Base-by-base conservation (phyloP, 2,888 invertebrate species). In the Trichacis sp. region DNA sequence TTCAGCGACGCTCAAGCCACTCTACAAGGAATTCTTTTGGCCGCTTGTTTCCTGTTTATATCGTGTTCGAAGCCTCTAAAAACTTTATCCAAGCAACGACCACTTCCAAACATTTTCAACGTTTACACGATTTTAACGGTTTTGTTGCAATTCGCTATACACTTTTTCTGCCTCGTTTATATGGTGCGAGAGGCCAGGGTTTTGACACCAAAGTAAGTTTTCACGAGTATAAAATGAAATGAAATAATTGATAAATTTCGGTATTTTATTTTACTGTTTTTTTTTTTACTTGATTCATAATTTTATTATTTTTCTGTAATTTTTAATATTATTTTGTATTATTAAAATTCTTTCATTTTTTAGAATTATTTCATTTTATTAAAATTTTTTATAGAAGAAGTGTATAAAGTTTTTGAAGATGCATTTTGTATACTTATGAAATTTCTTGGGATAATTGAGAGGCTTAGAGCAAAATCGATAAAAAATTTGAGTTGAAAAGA, bases 1-100 rank as follows among this genome's bases (percentile, higher is more conserved):
- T 95, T 98, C 82, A 95, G 97, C 77, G 98, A 99, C 84, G 92
- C 93, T 17, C 99, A 99, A 85, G 98, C 98, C 0, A 99, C 99
- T 1, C 86, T 99, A 69, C 99, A 99, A 85, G 99, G 98, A 24
- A 87, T 99, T 8, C 87, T 99, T 55, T 86, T 99, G 64, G 98
- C 99, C 0, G 95, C 95, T 0, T 99, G 98, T 84, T 99, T 99
- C 85, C 88, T 99, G 45, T 99, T 98, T 81, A 98, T 99, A 80
- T 98, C 98, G 2, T 89, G 97, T 75, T 98, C 98, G 9, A 98
- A 98, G 93, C 99, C 99, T 0, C 84, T 99, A 71, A 96, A 95
- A 85, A 91, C 92, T 0, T 86, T 99, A 47, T 98, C 98, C 0
- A 94, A 93, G 79, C 93, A 96, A 83, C 90, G 98, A 38, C 99